Evolutionary conservation across 2,888 invertebrate genomes (phyloP), one percentile per base, ranked within the genome.

Genomic region (Tiphia femorata): DNA sequence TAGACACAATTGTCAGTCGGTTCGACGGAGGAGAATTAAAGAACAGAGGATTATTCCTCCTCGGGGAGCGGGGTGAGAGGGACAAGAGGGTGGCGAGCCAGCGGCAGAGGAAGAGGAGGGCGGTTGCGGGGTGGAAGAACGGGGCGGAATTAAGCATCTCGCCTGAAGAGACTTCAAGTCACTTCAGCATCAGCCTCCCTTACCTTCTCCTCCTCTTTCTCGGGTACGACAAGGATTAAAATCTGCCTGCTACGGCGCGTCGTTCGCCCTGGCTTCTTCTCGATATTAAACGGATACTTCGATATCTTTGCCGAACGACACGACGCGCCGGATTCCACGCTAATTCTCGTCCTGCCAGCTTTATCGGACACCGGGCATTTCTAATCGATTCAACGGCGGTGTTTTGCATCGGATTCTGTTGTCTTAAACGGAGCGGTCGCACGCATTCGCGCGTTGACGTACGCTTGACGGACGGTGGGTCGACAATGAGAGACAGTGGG

Each of bases 131-230:
- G n/a, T n/a, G n/a, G 73, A 70, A 72, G 74, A 70, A 68, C 68
- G 67, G 74, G 71, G 73, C 73, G 72, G 80, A 80, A 80, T 80
- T 79, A 82, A 81, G 81, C 81, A 82, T 81, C 80, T 81, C 80
- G 82, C 80, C 79, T 77, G 80, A 81, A 81, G 81, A 82, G 80
- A 81, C 80, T 81, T 76, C 76, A 76, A 81, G 80, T 81, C 81
- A 81, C 81, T 81, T 81, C 78, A 78, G 63, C 76, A 63, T 75
- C 76, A 71, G n/a, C n/a, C n/a, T n/a, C n/a, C n/a, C n/a, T n/a
- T n/a, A n/a, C n/a, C n/a, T n/a, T n/a, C 71, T 75, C 77, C 76
- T 67, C 58, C 62, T 64, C 75, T 63, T 62, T 56, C 66, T 48
- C 73, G 66, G 72, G 71, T 70, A 76, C 75, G 79, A 78, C 79